Conservation (phyloP, 1,140 invertebrate genomes). For the Orchesella cincta region DNA sequence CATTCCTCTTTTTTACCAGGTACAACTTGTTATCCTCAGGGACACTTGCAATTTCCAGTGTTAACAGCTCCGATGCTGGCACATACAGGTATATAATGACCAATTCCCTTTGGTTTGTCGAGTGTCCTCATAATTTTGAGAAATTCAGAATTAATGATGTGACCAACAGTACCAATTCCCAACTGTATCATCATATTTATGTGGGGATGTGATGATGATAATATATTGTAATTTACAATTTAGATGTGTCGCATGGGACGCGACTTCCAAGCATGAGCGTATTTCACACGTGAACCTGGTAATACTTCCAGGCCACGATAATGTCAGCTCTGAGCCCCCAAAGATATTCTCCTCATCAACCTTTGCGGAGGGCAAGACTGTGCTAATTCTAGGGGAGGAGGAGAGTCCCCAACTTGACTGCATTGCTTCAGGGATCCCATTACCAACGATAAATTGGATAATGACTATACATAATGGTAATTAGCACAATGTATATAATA, state of each 20-base stretch:
- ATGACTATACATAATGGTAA: conserved; percentile 36
- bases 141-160: background rate
- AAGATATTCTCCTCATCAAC: conserved; percentile 29
- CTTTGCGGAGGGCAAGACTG: conserved; percentile 23
- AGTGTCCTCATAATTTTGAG: background rate
- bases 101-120: background rate
- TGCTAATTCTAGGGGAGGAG: conserved; percentile 38
- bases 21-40: conserved; percentile 45
- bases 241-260: conserved; percentile 39
- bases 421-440: conserved; percentile 34
- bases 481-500: conserved; percentile 5
- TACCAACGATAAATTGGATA: conserved; percentile 38
- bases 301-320: conserved; percentile 16
- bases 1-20: conserved; percentile 24
- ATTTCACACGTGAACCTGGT: conserved; percentile 31
- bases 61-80: conserved; percentile 33
- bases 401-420: conserved; percentile 38
- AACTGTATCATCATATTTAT: background rate
- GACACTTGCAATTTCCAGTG: conserved; percentile 38
- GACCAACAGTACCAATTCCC: background rate
- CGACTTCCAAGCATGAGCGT: conserved; percentile 30
- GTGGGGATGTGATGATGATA: background rate
- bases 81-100: background rate
- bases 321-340: conserved; percentile 15
- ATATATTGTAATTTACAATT: background rate